Evolutionary conservation across 2,113 vertebrate species (phyloP).

Genomic region (Hippocampus barbouri): DNA sequence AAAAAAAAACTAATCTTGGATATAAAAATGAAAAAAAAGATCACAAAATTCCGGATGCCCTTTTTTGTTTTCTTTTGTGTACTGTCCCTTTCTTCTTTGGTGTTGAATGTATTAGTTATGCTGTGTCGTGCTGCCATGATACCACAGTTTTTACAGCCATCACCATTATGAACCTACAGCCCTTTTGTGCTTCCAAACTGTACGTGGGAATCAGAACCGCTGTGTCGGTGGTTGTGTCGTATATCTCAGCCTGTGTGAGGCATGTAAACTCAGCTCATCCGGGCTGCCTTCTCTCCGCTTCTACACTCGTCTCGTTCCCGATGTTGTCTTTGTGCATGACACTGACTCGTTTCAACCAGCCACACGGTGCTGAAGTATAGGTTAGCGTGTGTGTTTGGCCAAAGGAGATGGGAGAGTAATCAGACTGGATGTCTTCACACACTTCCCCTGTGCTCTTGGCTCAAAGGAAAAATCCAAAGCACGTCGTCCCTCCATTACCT

Average conservation of each 20-base stretch:
- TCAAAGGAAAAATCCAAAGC: slow-evolving; percentile 52
- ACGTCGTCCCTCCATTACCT: slow-evolving; percentile 14
- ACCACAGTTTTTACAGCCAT: background rate
- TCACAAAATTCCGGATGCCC: background rate
- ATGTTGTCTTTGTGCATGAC: slow-evolving; percentile 31
- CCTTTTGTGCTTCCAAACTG: background rate
- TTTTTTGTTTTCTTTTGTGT: background rate
- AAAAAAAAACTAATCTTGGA: background rate
- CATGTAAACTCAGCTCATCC: slow-evolving; percentile 59
- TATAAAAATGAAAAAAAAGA: slow-evolving; percentile 10
- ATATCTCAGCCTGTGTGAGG: slow-evolving; percentile 49
- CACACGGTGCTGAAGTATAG: slow-evolving; percentile 15
- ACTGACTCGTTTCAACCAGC: slow-evolving; percentile 35
- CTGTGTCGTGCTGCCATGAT: background rate
- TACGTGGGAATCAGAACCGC: background rate
- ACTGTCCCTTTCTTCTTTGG: background rate
- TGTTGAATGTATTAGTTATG: background rate
- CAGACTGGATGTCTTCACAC: slow-evolving; percentile 45
- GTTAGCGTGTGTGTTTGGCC: slow-evolving; percentile 12
- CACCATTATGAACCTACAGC: background rate
- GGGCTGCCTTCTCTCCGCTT: slow-evolving; percentile 42
- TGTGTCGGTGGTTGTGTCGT: slow-evolving; percentile 13
- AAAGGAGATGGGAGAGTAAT: slow-evolving; percentile 44
- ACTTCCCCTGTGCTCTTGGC: slow-evolving; percentile 44
- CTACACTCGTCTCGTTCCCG: slow-evolving; percentile 36